Percentiles rank a stretch among this genome's conserved stretches.
These are phyloP conservation scores for Aspiorhynchus laticeps DNA, from an alignment of 2,113 vertebrate genomes.

Conservation along the genomic window DNA sequence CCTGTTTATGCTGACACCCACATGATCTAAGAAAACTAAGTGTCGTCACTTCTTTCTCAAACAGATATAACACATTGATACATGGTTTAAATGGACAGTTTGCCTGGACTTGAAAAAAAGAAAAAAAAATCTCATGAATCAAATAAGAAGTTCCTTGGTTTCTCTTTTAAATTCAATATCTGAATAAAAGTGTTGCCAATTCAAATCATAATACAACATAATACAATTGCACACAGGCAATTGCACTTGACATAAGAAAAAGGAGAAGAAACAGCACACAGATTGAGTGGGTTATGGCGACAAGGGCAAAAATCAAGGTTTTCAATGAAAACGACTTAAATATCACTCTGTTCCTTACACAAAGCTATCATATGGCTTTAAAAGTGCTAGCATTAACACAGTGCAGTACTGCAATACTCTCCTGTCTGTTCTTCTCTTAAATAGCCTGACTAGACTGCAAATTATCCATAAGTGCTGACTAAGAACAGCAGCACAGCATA, in stretches of 20 bases:
- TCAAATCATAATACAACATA: background rate
- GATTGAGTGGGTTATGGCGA: background rate
- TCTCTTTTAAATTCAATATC: background rate
- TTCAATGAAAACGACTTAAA: no score
- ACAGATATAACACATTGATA: background rate
- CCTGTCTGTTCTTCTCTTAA: no score
- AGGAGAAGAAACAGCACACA: background rate
- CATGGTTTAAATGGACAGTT: background rate
- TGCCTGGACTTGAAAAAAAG: background rate
- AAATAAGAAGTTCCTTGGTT: background rate
- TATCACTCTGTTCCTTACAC: no score
- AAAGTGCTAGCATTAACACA: no score
- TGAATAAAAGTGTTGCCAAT: background rate
- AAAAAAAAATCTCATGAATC: background rate
- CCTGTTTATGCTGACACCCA: background rate
- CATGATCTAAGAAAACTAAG: background rate
- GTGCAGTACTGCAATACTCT: no score
- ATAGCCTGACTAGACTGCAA: no score
- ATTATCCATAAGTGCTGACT: no score
- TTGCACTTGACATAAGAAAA: background rate
- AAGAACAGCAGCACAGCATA: no score
- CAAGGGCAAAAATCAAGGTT: background rate
- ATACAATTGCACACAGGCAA: background rate
- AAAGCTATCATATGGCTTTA: no score
- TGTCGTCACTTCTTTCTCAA: background rate